These are phyloP conservation scores for Coranthus polyacanthus DNA, from an alignment of 2,797 vertebrate genomes.

Conservation along the genomic window DNA sequence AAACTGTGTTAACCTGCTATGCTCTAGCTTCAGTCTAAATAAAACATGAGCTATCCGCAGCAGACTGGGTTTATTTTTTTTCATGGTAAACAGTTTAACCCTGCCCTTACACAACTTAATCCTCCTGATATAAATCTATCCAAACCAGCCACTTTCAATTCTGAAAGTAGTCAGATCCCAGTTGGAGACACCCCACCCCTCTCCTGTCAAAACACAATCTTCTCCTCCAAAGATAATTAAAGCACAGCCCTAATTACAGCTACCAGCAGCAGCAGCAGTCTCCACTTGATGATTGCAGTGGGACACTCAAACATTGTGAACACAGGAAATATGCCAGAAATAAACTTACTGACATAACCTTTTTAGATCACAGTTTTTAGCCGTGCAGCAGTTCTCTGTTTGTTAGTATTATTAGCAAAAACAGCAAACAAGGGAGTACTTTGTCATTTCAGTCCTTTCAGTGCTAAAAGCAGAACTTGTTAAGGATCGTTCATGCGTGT, in stretches of 20 bases:
- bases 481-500: neutral
- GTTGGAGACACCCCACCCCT: constrained; percentile 65
- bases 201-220: constrained; percentile 80
- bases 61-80: constrained; percentile 10
- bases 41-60: constrained; percentile 20
- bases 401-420: constrained; percentile 17
- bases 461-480: neutral
- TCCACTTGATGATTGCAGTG: constrained; percentile 66
- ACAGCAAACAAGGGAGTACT: constrained; percentile 8
- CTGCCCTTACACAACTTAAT: constrained; percentile 26
- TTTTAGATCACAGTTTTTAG: constrained; percentile 20
- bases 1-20: constrained; percentile 7
- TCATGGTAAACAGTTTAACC: constrained; percentile 38
- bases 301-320: constrained; percentile 67
- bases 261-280: constrained; percentile 55
- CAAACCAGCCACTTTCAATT: constrained; percentile 59
- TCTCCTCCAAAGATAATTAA: constrained; percentile 79
- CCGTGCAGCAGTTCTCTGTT: constrained; percentile 6
- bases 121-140: constrained; percentile 47
- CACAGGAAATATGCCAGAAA: constrained; percentile 71
- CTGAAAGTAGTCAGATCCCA: constrained; percentile 57
- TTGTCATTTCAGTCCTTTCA: constrained; percentile 2
- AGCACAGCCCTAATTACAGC: constrained; percentile 80
- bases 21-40: constrained; percentile 8
- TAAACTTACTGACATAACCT: constrained; percentile 52